Evolutionary conservation across 1,140 invertebrate species (phyloP).

Genomic region (Callitettix versicolor): DNA sequence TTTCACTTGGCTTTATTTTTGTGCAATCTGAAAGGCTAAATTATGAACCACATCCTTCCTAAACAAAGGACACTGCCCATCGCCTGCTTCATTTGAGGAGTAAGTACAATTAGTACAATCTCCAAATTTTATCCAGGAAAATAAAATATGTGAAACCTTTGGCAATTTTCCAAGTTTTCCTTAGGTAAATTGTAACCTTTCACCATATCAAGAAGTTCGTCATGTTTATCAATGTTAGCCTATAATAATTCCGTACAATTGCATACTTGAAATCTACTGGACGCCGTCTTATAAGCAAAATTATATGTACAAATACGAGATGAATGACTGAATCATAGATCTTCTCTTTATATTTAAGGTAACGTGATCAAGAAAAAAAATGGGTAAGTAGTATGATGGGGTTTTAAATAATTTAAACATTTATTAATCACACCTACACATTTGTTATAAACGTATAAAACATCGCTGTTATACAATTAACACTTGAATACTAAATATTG

Average conservation of each 20-base stretch:
- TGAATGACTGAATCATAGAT: not conserved
- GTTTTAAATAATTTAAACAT: no score
- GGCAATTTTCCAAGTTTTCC: not conserved
- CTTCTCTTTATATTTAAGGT: not conserved
- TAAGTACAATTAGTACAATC: constrained; percentile 1
- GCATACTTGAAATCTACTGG: constrained; percentile 3
- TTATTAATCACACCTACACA: no score
- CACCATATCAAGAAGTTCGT: not conserved
- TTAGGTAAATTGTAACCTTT: not conserved
- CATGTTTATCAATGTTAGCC: not conserved
- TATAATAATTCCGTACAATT: not conserved
- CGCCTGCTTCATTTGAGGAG: not conserved
- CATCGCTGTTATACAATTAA: no score
- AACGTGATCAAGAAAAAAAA: no score
- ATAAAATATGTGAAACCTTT: not conserved
- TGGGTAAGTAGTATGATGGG: no score
- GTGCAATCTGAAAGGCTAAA: not conserved
- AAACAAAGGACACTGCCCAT: not conserved
- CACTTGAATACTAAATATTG: no score
- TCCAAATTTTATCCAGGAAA: not conserved
- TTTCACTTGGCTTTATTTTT: not conserved
- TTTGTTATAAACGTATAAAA: no score
- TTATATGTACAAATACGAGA: not conserved
- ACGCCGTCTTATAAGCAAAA: not conserved
- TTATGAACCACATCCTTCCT: not conserved